Base-by-base conservation (phyloP, 2,797 vertebrate species). In the Betta splendens region DNA sequence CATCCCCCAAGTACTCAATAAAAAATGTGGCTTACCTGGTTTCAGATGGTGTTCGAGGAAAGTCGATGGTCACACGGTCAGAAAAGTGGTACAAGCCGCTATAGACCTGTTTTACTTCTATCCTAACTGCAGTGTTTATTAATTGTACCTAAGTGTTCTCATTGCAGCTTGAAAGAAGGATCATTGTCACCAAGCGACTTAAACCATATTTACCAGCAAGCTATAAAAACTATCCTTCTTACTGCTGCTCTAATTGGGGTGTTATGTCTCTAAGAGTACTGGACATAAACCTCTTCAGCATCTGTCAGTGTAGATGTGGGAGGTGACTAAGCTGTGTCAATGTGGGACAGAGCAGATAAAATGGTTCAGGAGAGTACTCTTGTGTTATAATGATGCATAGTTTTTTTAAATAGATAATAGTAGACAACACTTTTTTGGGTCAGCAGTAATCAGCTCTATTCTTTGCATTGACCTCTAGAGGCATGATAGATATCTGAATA, bases 21-120 rank as follows among this genome's bases (percentile, higher is more conserved):
- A 25, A 35, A 42, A 45, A 22, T 12, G 20, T 25, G 58, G 63
- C 77, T 80, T 62, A 83, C 73, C 81, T 76, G 29, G 49, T 69
- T 33, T 83, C 66, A 50, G 64, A 51, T 15, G 68, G 5, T 28
- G 77, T 70, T 5, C 32, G 49, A 56, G 42, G 64, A 2, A 63
- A 42, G 35, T 79, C 76, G 63, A 17, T 6, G 29, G 50, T 70
- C 64, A 70, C 22, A 40, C 38, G 74, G 66, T 68, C 18, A 1
- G 56, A 69, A 48, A 52, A 68, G 67, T 51, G 59, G 51, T 76
- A n/a, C n/a, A n/a, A n/a, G n/a, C n/a, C n/a, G n/a, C 45, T 49
- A 40, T 32, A 2, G 11, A 22, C 10, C 57, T 0, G 0, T 23
- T 7, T 37, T 7, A 28, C 20, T 20, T 71, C 31, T 10, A 9